A percentile compares a stretch with the other conserved stretches of the same genome.
phyloP scores from a whole-genome alignment of 30 jellyfish, hydroid and myxozoan species.

The Mastigias papua region DNA sequence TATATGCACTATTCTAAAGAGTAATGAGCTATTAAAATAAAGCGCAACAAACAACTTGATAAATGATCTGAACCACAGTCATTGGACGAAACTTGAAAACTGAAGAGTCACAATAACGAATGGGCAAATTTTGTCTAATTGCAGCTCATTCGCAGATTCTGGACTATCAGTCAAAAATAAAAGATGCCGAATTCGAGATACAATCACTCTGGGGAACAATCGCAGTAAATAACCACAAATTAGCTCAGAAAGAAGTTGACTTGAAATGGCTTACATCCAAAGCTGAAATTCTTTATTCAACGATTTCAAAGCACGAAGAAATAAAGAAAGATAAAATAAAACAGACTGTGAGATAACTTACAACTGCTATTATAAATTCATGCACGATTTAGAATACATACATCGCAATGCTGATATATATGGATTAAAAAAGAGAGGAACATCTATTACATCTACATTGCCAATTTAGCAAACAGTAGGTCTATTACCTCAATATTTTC shows the following conservation, averaged over 20 bases:
- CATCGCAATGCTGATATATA: too few relatives aligned
- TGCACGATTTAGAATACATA: too few relatives aligned
- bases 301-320: conserved; percentile 1
- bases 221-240: conserved; percentile 63
- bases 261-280: conserved; percentile 72
- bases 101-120: too few relatives aligned
- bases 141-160: conserved; percentile 73
- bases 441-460: too few relatives aligned
- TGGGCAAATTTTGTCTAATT: neutral
- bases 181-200: conserved; percentile 65
- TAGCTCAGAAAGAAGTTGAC: conserved; percentile 70
- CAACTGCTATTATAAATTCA: neutral
- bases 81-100: too few relatives aligned
- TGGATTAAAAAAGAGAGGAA: too few relatives aligned
- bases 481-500: too few relatives aligned
- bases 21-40: too few relatives aligned
- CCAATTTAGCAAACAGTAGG: too few relatives aligned
- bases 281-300: conserved; percentile 37
- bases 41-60: too few relatives aligned
- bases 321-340: conserved; percentile 6
- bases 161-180: conserved; percentile 65
- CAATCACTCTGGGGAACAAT: conserved; percentile 71
- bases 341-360: conserved; percentile 18
- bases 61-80: too few relatives aligned
- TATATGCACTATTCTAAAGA: too few relatives aligned